Evolutionary conservation across 2,888 invertebrate species (phyloP), one percentile per base, ranked within the genome.

Genomic region (Drosophila neoperkinsi): DNA sequence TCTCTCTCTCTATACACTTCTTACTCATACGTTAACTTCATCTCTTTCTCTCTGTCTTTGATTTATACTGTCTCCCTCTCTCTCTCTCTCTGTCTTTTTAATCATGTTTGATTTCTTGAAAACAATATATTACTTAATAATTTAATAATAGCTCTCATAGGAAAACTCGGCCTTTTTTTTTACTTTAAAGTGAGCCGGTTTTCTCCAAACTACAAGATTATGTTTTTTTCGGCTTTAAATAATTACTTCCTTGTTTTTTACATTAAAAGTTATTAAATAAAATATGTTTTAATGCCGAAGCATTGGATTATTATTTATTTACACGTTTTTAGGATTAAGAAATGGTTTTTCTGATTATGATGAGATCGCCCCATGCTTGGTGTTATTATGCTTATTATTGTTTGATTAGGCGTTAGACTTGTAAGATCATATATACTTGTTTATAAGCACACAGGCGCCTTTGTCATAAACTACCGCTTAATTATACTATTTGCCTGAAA

Each of bases 401-500:
- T 16, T 28, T 60, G 50, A 43, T 41, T 71, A 34, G 50, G 49
- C 25, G 41, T 41, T 71, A 34, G 49, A 34, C 41, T 38, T 50
- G 25, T 70, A 25, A 41, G 21, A 69, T 2, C 16, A 25, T 38
- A n/a, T 25, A 34, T 59, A 34, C 50, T 34, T 51, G 43, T 41
- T 21, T 60, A 33, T 62, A 13, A 49, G 25, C 43, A 28, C 25
- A n/a, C 21, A 56, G 33, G 34, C 30, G 41, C n/a, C 53, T 49
- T 69, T 66, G 63, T 33, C 41, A 58, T 67, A 76, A 67, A 77
- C 67, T 72, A 62, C 53, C 36, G 51, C 51, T 60, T 79, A 82
- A 82, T 82, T 69, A 82, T 74, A 56, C 7, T 56, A 79, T 58
- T 59, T 63, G 67, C 55, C 68, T 60, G 49, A 41, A 64, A 21